Evolutionary conservation across 2,888 invertebrate species (phyloP), one percentile per base, ranked within the genome.

Genomic region (Teinopalpus imperialis): DNA sequence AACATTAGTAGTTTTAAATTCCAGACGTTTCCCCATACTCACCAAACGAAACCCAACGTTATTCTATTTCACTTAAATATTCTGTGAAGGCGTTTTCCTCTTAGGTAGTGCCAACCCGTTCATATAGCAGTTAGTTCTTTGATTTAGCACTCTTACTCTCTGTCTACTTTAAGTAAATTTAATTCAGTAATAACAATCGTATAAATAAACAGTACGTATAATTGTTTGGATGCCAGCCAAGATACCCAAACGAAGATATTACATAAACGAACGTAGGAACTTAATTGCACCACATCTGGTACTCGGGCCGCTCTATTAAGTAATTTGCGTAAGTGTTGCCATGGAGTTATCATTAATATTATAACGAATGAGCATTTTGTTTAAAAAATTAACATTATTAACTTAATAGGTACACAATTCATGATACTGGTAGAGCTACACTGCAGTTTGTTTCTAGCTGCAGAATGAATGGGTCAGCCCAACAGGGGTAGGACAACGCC

Each of bases 201-300:
- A 10, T 32, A 32, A 32, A 32, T 3, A 32, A 32, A 35, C 12
- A 20, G 23, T n/a, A 23, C 7, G 35, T 23, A 10, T 35, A 35
- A 35, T 35, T 35, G 13, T 13, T 35, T 35, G 23, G 35, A 9
- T 8, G 8, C 1, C 3, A 8, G 21, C 35, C 35, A 35, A 23
- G 21, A 13, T n/a, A 35, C 35, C 13, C 8, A 23, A 35, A 21
- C 21, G 14, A n/a, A 12, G 34, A 35, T 35, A 21, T 35, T 35
- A 35, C 35, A 13, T 31, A n/a, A 44, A 26, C 14, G 36, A 37
- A 14, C 18, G 43, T 31, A 16, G 31, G 20, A 24, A 44, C 44
- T 31, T 44, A 44, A 44, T 39, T 37, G 43, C 24, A 37, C 31
- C 44, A 18, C 44, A 44, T 44, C 44, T 37, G 44, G 44, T 37